Evolutionary conservation across 2,113 vertebrate species (phyloP).

Genomic region (Lamprologus lemairii): DNA sequence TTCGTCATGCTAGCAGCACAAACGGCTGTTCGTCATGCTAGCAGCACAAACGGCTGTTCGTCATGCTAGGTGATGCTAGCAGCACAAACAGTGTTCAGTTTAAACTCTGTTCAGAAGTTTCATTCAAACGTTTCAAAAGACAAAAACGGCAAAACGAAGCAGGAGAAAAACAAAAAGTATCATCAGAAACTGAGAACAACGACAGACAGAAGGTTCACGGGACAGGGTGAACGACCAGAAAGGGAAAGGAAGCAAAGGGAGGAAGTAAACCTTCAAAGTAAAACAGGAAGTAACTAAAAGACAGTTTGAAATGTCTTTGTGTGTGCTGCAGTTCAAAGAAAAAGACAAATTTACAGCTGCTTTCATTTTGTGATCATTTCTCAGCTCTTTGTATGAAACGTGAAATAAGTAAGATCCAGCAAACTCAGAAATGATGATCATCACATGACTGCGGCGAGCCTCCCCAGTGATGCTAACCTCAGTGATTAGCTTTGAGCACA

Average conservation of each 20-base stretch:
- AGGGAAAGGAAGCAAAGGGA: background rate
- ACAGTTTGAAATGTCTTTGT: background rate
- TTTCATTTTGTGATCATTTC: background rate
- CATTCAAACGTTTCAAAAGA: background rate
- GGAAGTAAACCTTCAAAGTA: background rate
- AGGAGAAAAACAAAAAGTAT: background rate
- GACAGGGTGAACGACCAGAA: background rate
- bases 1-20: accelerated
- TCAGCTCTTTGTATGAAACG: background rate
- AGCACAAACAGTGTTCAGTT: background rate
- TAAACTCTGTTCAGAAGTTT: background rate
- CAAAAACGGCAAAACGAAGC: background rate
- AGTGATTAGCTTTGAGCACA: background rate
- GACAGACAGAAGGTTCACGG: background rate
- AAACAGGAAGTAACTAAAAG: background rate
- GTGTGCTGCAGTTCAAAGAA: background rate
- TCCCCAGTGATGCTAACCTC: background rate
- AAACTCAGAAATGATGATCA: background rate
- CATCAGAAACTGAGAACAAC: background rate
- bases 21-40: accelerated
- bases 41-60: accelerated
- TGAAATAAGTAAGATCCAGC: background rate
- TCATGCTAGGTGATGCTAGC: accelerated
- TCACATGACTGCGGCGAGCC: background rate
- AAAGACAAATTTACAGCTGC: background rate